Conservation (phyloP, 2,113 vertebrate genomes). For the Bubo scandiacus region DNA sequence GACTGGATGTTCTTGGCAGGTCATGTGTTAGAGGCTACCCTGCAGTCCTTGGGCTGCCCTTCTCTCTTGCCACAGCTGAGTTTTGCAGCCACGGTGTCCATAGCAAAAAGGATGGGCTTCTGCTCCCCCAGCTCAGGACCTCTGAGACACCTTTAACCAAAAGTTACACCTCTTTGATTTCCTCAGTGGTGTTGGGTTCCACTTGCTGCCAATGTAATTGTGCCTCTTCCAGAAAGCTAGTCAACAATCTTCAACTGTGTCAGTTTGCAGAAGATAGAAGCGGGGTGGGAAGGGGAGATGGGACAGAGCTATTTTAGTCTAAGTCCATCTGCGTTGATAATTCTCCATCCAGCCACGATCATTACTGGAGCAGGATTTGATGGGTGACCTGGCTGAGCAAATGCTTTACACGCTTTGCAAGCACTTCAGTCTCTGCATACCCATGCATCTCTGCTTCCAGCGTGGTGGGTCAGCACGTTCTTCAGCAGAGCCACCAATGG, state of each 20-base stretch:
- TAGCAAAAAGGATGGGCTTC: neutral
- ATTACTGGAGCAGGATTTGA: neutral
- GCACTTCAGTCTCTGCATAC: neutral
- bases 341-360: neutral
- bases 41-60: neutral
- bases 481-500: neutral
- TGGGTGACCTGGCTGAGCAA: neutral
- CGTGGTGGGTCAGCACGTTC: neutral
- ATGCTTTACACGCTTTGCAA: neutral
- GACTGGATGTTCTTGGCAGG: neutral
- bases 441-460: neutral
- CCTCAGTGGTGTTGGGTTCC: fast-evolving
- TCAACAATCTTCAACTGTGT: neutral
- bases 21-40: fast-evolving
- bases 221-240: neutral
- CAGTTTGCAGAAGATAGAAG: neutral
- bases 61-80: neutral
- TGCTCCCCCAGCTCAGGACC: neutral
- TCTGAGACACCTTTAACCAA: neutral
- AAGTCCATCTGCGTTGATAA: neutral
- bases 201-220: neutral
- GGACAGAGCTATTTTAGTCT: neutral
- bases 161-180: neutral
- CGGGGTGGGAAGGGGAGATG: neutral
- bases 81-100: neutral